A percentile compares a stretch with the other conserved stretches of the same genome.
Conservation (phyloP, 2,888 invertebrate species). For the Amiota minor region DNA sequence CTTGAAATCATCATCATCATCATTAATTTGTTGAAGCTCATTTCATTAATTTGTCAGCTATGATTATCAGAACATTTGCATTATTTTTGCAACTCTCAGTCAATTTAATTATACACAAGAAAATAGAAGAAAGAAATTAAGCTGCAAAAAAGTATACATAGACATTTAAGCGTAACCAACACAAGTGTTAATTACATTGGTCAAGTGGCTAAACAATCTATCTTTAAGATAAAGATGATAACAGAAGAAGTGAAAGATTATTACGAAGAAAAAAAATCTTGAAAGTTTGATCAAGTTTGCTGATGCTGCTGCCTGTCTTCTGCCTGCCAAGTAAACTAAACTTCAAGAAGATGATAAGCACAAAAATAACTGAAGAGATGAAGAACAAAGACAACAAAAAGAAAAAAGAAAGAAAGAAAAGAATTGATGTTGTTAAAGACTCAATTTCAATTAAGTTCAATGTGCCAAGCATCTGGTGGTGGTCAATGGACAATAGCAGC, state of each 20-base stretch:
- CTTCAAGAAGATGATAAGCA: background rate
- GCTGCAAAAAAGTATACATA: background rate
- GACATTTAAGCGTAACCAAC: background rate
- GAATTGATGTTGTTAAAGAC: slow-evolving; percentile 52
- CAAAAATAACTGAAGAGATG: slow-evolving; percentile 35
- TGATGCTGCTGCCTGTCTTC: background rate
- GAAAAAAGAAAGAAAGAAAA: slow-evolving; percentile 2
- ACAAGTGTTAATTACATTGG: slow-evolving; percentile 17
- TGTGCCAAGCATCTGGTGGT: slow-evolving; percentile 38
- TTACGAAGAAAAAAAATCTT: background rate
- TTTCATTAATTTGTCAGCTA: background rate
- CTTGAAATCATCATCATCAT: too few relatives aligned
- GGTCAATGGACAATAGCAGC: background rate
- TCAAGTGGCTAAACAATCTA: too few relatives aligned
- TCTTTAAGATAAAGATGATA: background rate
- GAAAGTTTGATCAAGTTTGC: slow-evolving; percentile 1
- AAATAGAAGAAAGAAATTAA: background rate
- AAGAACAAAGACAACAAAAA: background rate
- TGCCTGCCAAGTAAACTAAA: slow-evolving; percentile 10
- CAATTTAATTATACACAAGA: slow-evolving; percentile 5
- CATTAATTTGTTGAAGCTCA: background rate
- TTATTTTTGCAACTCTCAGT: background rate
- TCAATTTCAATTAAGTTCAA: slow-evolving; percentile 59
- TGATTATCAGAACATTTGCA: background rate
- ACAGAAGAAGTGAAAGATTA: background rate